Percentiles rank a stretch among this genome's conserved stretches.
These are phyloP conservation scores for Lepeophtheirus nordmannii DNA, from an alignment of 2,888 invertebrate genomes.

Conservation along the genomic window DNA sequence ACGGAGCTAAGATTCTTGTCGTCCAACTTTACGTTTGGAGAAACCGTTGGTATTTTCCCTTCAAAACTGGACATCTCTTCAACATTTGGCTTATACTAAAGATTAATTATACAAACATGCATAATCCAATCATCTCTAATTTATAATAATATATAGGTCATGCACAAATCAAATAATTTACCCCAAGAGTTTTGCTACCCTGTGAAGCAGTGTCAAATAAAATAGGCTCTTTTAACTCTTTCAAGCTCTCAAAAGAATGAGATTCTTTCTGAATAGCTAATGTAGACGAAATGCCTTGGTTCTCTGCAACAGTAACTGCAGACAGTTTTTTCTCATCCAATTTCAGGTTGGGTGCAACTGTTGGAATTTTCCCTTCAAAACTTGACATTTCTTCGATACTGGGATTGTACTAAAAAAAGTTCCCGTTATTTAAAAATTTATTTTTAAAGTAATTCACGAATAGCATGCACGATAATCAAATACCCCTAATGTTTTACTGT, in stretches of 20 bases:
- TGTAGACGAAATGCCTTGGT: neutral
- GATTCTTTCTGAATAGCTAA: neutral
- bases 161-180: neutral
- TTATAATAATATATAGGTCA: too few relatives aligned
- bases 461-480: neutral
- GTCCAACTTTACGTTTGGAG: neutral
- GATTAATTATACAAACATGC: neutral
- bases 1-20: neutral
- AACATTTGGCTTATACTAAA: neutral
- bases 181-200: neutral
- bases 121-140: too few relatives aligned
- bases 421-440: too few relatives aligned
- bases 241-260: neutral
- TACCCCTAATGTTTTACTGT: neutral
- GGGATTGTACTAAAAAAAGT: neutral
- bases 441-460: neutral
- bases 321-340: neutral
- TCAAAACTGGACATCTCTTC: neutral
- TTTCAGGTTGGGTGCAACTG: neutral
- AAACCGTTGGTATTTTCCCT: neutral
- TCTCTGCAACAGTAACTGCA: neutral
- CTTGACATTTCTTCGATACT: neutral
- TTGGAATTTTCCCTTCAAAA: neutral
- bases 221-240: neutral
- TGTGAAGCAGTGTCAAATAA: neutral